Conservation (phyloP, 2,113 vertebrate species). For the Callocephalon fimbriatum region DNA sequence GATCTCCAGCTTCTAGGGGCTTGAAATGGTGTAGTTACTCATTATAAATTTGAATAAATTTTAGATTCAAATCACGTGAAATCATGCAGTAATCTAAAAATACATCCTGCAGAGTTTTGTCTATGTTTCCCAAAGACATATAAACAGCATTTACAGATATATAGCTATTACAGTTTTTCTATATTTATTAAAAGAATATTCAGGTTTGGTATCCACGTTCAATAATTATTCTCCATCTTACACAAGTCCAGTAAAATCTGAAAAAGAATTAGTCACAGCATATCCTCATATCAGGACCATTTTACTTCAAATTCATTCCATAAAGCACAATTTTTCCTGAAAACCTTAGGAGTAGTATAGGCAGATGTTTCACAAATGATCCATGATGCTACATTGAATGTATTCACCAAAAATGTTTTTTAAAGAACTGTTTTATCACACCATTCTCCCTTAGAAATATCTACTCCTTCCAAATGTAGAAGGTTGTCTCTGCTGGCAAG, state of each 20-base stretch:
- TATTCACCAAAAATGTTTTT: neutral
- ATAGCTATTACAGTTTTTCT: neutral
- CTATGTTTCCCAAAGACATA: neutral
- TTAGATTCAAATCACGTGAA: constrained; percentile 44
- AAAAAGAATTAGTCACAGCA: neutral
- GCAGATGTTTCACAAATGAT: neutral
- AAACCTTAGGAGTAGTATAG: neutral
- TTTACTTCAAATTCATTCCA: neutral
- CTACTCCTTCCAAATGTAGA: neutral
- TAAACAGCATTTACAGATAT: neutral
- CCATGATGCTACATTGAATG: neutral
- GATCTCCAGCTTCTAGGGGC: neutral
- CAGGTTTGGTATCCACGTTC: neutral
- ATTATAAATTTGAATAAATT: constrained; percentile 39
- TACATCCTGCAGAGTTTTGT: neutral
- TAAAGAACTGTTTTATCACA: neutral
- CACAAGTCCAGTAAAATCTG: neutral
- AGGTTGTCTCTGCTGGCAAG: neutral
- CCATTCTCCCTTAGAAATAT: neutral
- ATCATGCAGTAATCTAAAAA: constrained; percentile 50
- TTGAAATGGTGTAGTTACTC: constrained; percentile 11
- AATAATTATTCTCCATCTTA: neutral
- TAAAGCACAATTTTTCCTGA: neutral
- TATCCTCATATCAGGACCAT: neutral
- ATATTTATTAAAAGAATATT: neutral